phyloP scores from a whole-genome alignment of 1,140 invertebrate species.

The Drosophila lowei region DNA sequence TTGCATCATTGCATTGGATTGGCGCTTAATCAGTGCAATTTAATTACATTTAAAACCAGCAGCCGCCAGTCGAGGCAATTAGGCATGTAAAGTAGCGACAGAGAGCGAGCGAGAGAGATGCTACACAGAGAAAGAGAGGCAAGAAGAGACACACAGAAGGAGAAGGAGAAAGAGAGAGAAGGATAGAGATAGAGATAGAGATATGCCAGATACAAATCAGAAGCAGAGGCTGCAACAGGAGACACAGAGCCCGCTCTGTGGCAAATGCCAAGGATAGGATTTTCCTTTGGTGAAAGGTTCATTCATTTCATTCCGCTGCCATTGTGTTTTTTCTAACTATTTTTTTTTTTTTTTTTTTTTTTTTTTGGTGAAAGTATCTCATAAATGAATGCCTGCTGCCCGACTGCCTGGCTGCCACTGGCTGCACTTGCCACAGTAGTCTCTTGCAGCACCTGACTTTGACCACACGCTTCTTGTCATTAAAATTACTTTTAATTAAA shows the following conservation, averaged over 20 bases:
- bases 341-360: conserved; percentile 16
- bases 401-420: conserved; percentile 11
- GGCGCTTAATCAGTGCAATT: conserved; percentile 75
- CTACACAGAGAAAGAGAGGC: neutral
- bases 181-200: neutral
- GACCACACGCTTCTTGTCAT: conserved; percentile 32
- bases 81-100: conserved; percentile 73
- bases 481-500: conserved; percentile 76
- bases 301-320: conserved; percentile 10
- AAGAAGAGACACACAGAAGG: too few species aligned
- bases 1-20: conserved; percentile 13
- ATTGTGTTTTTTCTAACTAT: conserved; percentile 26
- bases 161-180: neutral
- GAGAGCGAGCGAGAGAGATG: neutral
- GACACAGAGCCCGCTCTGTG: neutral
- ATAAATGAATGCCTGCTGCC: conserved; percentile 58
- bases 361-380: conserved; percentile 76
- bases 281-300: conserved; percentile 63
- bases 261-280: neutral
- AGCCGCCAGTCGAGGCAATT: conserved; percentile 59
- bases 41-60: conserved; percentile 56
- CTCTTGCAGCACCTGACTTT: neutral
- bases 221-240: conserved; percentile 26
- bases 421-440: conserved; percentile 38
- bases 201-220: conserved; percentile 58